phyloP scores from a whole-genome alignment of 2,113 vertebrate species.

The Erinaceus europaeus region DNA sequence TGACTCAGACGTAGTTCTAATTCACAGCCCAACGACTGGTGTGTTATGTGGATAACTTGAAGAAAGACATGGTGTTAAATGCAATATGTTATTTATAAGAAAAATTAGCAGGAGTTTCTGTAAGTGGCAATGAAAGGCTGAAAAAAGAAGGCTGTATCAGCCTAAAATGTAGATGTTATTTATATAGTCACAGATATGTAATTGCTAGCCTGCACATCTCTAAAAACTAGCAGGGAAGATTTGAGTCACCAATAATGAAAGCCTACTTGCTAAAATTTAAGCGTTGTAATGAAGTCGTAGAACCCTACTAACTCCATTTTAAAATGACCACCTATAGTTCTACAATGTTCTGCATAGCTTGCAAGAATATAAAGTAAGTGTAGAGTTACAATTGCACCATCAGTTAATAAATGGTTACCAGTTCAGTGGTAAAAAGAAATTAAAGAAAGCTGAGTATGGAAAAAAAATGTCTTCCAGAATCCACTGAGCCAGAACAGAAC shows the following conservation, averaged over 20 bases:
- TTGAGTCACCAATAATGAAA: neutral
- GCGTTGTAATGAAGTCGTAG: neutral
- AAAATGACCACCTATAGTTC: neutral
- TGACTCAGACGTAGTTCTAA: conserved; percentile 25
- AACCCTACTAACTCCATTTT: neutral
- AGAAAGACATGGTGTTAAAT: neutral
- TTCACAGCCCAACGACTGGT: conserved; percentile 38
- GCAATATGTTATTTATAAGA: conserved; percentile 24
- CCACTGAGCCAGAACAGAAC: neutral
- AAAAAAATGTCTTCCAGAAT: neutral
- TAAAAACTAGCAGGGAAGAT: neutral
- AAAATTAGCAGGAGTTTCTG: conserved; percentile 19
- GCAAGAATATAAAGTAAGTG: neutral
- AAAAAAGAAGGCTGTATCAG: neutral
- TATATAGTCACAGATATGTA: neutral
- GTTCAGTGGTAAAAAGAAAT: neutral
- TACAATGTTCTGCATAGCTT: neutral
- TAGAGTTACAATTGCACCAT: neutral
- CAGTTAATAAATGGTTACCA: neutral
- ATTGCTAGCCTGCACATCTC: neutral
- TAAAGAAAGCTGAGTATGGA: neutral
- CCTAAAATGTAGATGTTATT: neutral
- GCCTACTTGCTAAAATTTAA: neutral
- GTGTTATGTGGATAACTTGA: neutral
- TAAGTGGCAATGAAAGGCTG: neutral